Evolutionary conservation across 2,113 vertebrate genomes (phyloP).

Genomic region (Otolemur garnettii): DNA sequence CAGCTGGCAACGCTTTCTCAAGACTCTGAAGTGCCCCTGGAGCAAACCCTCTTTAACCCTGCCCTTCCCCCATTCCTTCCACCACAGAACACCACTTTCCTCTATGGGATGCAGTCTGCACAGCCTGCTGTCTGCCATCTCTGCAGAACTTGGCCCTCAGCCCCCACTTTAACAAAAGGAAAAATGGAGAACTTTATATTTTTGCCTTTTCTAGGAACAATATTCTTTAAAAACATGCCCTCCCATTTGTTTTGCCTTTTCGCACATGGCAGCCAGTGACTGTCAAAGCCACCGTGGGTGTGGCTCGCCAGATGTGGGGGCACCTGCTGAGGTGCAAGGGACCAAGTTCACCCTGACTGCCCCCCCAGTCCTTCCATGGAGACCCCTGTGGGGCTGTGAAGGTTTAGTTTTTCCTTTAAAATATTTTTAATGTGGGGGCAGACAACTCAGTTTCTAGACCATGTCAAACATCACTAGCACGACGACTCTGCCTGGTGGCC

Average conservation of each 20-base stretch:
- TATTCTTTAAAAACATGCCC: not conserved
- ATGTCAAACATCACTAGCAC: fast-evolving
- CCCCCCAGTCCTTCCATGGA: not conserved
- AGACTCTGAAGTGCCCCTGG: not conserved
- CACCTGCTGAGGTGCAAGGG: fast-evolving
- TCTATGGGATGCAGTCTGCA: not conserved
- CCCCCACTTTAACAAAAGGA: not conserved
- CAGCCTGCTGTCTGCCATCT: not conserved
- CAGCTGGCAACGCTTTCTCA: fast-evolving
- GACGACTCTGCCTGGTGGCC: not conserved
- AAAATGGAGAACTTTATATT: not conserved
- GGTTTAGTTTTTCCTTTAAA: not conserved
- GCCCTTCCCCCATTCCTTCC: not conserved
- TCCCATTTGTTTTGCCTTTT: not conserved
- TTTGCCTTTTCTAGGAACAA: not conserved
- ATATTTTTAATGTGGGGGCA: not conserved
- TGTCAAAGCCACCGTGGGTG: fast-evolving
- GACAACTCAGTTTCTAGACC: not conserved
- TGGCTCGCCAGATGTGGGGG: not conserved
- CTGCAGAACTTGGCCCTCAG: not conserved
- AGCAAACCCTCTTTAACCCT: too few relatives aligned
- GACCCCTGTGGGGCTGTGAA: not conserved
- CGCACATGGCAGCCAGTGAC: not conserved
- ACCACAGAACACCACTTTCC: not conserved
- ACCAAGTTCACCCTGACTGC: not conserved